A percentile compares a stretch with the other conserved stretches of the same genome.
Evolutionary conservation across 2,797 vertebrate genomes (phyloP).

Genomic region (Anas bernieri): DNA sequence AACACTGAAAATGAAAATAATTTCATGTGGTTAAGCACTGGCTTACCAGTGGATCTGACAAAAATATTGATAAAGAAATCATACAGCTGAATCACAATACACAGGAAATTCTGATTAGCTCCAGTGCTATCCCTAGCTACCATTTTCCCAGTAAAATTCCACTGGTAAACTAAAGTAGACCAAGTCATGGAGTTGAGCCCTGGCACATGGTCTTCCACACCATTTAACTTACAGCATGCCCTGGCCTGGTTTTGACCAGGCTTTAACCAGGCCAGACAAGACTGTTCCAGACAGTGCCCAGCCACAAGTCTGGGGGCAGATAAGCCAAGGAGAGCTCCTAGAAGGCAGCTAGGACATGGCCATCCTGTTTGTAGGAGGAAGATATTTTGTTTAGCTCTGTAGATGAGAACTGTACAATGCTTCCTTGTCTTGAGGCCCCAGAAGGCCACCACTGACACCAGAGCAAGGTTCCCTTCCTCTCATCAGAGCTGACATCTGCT

Average conservation of each 20-base stretch:
- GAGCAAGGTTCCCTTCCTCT: neutral
- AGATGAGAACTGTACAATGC: neutral
- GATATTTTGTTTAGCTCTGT: neutral
- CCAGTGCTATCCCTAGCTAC: neutral
- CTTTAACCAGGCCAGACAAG: neutral
- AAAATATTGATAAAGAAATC: neutral
- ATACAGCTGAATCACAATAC: neutral
- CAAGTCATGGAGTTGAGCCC: neutral
- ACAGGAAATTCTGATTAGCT: neutral
- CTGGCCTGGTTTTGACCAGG: neutral
- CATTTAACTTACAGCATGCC: neutral
- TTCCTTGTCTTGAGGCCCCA: rapidly evolving
- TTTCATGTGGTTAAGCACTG: neutral
- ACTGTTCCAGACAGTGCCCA: neutral
- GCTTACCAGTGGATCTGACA: neutral
- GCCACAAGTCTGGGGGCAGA: neutral
- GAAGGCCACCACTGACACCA: neutral
- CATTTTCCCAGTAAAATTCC: neutral
- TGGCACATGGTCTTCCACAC: neutral
- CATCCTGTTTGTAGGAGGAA: neutral
- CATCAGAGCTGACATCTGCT: rapidly evolving
- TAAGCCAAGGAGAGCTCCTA: neutral
- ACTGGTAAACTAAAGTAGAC: neutral
- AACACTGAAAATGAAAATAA: neutral
- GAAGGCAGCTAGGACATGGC: neutral